Conservation (phyloP, 2,113 vertebrate species). For the rat (Rattus norvegicus) region DNA sequence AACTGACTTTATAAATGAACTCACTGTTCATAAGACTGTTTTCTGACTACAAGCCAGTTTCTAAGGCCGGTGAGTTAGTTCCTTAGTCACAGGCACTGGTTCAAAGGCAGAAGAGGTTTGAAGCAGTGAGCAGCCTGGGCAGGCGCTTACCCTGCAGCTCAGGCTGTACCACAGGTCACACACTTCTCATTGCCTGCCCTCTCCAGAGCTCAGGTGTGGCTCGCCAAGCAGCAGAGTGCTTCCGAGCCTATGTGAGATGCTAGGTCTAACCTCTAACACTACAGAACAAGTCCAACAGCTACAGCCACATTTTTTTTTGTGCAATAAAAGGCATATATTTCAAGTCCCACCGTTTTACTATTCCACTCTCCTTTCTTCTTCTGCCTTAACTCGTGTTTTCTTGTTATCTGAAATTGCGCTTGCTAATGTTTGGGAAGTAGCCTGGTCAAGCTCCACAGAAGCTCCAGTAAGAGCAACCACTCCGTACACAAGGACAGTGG, state of each 20-base stretch:
- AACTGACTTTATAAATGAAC: neutral
- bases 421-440: neutral
- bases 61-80: neutral
- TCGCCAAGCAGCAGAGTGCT: neutral
- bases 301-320: too few relatives aligned
- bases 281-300: neutral
- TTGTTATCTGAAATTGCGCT: neutral
- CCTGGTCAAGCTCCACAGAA: neutral
- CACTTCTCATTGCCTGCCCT: too few relatives aligned
- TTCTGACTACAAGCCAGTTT: neutral
- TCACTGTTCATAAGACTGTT: neutral
- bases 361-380: neutral
- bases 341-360: neutral
- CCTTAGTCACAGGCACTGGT: neutral
- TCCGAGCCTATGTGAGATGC: neutral
- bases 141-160: neutral
- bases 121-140: neutral
- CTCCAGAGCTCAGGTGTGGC: neutral
- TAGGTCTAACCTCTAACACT: neutral
- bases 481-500: neutral
- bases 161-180: neutral
- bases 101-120: neutral
- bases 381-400: neutral
- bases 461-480: neutral
- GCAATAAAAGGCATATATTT: neutral